Base-by-base conservation (phyloP, 2,888 invertebrate genomes). In the Tineola bisselliella region DNA sequence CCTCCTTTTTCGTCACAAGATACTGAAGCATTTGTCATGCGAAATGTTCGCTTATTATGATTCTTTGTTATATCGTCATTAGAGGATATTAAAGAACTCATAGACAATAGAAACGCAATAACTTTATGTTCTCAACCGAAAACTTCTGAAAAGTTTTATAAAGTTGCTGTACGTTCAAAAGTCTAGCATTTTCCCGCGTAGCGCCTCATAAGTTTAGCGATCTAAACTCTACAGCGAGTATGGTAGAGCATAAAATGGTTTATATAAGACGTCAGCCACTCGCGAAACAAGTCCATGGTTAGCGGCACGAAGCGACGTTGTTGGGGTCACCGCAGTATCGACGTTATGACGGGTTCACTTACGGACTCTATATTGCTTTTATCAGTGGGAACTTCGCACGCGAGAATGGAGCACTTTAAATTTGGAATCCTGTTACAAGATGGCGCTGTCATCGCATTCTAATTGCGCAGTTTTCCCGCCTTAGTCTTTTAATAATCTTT, bases 251-350 rank as follows among this genome's bases (percentile, higher is more conserved):
- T 33, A 58, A 33, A 58, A 33, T 58, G 19, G 56, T 56, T 56
- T 25, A 48, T 54, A 25, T 54, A 54, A 54, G 19, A 54, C 54
- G 18, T 66, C 70, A 69, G 71, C 67, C 68, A 66, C 70, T 74
- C 73, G 74, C 69, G 69, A 76, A 77, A 77, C 78, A 77, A 77
- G 76, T 80, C 78, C 77, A 79, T 77, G 78, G 81, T 66, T 77
- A 76, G 74, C 25, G 25, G 25, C 25, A 25, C 25, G 25, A 25
- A 25, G 25, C 74, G 73, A 31, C 59, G 59, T 68, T 72, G 73
- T 67, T 69, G 67, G 68, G 70, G 74, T 77, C 79, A 77, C 68
- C 76, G 77, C 73, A 69, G 71, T n/a, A 52, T 18, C 18, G 60
- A 33, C 62, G 60, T 17, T 57, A 57, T 59, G 52, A 60, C 17